Conservation (phyloP, 2,888 invertebrate species). For the Leucophora obtusa region DNA sequence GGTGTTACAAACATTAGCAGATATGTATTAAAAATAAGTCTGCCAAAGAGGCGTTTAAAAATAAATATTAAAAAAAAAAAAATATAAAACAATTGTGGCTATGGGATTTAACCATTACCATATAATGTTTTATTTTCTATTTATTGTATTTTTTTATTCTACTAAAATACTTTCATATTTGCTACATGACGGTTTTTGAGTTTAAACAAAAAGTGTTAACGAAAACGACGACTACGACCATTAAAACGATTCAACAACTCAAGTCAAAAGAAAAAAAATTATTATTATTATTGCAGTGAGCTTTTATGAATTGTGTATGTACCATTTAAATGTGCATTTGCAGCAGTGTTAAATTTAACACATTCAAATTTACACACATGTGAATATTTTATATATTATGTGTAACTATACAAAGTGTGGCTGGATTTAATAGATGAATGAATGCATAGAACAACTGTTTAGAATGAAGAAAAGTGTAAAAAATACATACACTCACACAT, state of each 20-base stretch:
- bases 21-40: no score
- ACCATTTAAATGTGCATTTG: conserved; percentile 42
- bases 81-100: conserved; percentile 42
- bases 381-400: conserved; percentile 16
- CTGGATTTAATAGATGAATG: conserved; percentile 53
- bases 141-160: no score
- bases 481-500: neutral
- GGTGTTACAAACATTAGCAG: no score
- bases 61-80: conserved; percentile 6
- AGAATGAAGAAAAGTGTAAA: conserved; percentile 39
- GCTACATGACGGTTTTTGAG: neutral
- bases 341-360: conserved; percentile 56
- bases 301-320: conserved; percentile 56
- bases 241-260: conserved; percentile 77
- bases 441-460: conserved; percentile 34
- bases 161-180: conserved; percentile 2
- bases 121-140: conserved; percentile 15
- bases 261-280: conserved; percentile 69
- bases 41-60: neutral
- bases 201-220: conserved; percentile 57
- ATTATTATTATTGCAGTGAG: conserved; percentile 69
- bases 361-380: conserved; percentile 26
- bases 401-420: conserved; percentile 16
- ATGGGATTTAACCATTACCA: conserved; percentile 30
- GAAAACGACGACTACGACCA: conserved; percentile 73